Percentiles rank a stretch among this genome's conserved stretches.
phyloP scores from a whole-genome alignment of 2,888 invertebrate genomes.

The Thymelicus lineola region DNA sequence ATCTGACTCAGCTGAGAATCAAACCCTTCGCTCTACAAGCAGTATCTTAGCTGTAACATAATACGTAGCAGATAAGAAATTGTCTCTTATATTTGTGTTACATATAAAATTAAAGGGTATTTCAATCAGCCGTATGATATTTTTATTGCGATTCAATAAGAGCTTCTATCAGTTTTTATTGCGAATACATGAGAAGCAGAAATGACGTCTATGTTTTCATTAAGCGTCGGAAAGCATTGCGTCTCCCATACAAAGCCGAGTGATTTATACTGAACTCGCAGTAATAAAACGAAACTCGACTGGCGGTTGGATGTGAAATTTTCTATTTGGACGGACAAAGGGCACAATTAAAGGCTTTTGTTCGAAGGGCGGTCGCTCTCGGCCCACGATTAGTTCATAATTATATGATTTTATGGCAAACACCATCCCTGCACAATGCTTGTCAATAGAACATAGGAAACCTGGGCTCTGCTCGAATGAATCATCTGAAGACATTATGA shows the following conservation, averaged over 20 bases:
- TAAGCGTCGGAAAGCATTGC: slow-evolving; percentile 47
- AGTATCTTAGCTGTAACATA: no score
- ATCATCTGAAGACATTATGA: slow-evolving; percentile 22
- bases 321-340: slow-evolving; percentile 81
- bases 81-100: not conserved
- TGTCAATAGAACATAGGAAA: slow-evolving; percentile 38
- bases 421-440: slow-evolving; percentile 51
- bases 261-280: slow-evolving; percentile 76
- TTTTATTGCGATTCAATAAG: slow-evolving; percentile 1
- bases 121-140: not conserved
- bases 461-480: slow-evolving; percentile 13
- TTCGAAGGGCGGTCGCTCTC: slow-evolving; percentile 61
- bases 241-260: slow-evolving; percentile 67
- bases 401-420: slow-evolving; percentile 79
- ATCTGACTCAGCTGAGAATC: no score
- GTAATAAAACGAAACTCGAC: slow-evolving; percentile 71
- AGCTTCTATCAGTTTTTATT: slow-evolving; percentile 28
- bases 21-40: no score
- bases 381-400: slow-evolving; percentile 76
- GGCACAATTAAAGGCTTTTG: slow-evolving; percentile 80
- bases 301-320: slow-evolving; percentile 77
- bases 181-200: slow-evolving; percentile 24
- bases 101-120: not conserved
- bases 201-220: slow-evolving; percentile 41
- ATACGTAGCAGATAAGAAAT: not conserved